These are phyloP conservation scores for Platycheirus albimanus DNA, from an alignment of 2,888 invertebrate species.

Conservation along the genomic window DNA sequence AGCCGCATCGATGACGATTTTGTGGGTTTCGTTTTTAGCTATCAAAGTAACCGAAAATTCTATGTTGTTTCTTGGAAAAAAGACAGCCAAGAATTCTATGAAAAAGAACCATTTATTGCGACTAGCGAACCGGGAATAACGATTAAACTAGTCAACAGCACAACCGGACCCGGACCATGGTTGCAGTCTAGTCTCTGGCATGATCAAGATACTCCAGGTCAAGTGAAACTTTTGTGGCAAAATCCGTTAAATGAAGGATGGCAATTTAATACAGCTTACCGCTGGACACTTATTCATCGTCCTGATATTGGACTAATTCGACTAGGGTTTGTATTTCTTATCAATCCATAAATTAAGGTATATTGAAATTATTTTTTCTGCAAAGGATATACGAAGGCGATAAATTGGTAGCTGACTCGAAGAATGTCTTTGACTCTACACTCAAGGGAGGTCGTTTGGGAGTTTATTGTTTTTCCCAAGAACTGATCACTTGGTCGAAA, in stretches of 20 bases:
- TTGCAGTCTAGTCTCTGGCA: constrained; percentile 97
- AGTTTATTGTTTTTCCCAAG: constrained; percentile 98
- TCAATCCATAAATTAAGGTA: neutral
- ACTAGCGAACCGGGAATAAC: constrained; percentile 95
- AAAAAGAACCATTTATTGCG: constrained; percentile 93
- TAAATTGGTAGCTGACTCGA: constrained; percentile 93
- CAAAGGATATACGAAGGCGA: constrained; percentile 93
- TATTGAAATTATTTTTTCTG: too few species aligned
- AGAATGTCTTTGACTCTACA: constrained; percentile 94
- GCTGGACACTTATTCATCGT: constrained; percentile 96
- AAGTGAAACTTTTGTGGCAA: constrained; percentile 94
- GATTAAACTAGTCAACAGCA: constrained; percentile 94
- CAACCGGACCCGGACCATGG: constrained; percentile 95
- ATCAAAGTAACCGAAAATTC: constrained; percentile 95
- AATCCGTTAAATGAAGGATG: constrained; percentile 96
- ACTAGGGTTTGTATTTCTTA: constrained; percentile 82
- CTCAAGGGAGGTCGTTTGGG: constrained; percentile 97
- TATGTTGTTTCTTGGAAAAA: constrained; percentile 99
- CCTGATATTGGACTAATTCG: constrained; percentile 96
- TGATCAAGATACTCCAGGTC: constrained; percentile 93
- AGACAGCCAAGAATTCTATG: constrained; percentile 96
- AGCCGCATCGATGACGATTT: constrained; percentile 94
- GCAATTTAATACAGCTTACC: constrained; percentile 95
- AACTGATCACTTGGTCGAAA: constrained; percentile 98
- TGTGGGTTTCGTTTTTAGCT: constrained; percentile 96